These are phyloP conservation scores for Heteromormyrus szaboi DNA, from an alignment of 2,797 vertebrate genomes.

Conservation along the genomic window DNA sequence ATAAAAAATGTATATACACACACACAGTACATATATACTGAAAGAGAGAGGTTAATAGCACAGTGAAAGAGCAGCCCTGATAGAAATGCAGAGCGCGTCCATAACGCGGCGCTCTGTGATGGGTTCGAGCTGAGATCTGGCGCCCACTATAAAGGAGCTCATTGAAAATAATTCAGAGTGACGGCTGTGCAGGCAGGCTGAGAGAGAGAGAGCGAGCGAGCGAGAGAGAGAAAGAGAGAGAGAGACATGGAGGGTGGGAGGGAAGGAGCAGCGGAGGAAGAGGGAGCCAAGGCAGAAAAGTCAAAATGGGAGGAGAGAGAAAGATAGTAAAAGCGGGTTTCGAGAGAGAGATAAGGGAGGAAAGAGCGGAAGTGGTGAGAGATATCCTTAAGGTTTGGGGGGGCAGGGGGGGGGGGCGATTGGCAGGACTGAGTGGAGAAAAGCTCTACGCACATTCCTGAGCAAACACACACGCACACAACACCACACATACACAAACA, in stretches of 20 bases:
- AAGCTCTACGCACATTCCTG: constrained; percentile 7
- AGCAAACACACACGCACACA: neutral
- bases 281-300: constrained; percentile 36
- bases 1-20: constrained; percentile 35
- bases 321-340: constrained; percentile 28
- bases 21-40: neutral
- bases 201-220: constrained; percentile 35
- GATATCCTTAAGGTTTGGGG: constrained; percentile 29
- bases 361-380: constrained; percentile 27
- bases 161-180: constrained; percentile 94
- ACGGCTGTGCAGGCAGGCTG: constrained; percentile 73
- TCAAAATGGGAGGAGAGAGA: constrained; percentile 28
- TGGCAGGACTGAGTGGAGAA: too few species aligned
- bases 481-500: neutral
- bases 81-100: constrained; percentile 77
- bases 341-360: constrained; percentile 17
- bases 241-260: constrained; percentile 37
- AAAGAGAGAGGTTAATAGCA: constrained; percentile 84
- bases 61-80: constrained; percentile 75
- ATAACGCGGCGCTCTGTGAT: constrained; percentile 75
- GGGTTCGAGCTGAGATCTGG: constrained; percentile 88
- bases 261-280: constrained; percentile 38
- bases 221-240: constrained; percentile 33
- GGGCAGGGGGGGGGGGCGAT: neutral
- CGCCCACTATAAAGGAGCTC: constrained; percentile 84